Evolutionary conservation across 2,113 vertebrate species (phyloP).

Genomic region (Pseudorectes ferrugineus): DNA sequence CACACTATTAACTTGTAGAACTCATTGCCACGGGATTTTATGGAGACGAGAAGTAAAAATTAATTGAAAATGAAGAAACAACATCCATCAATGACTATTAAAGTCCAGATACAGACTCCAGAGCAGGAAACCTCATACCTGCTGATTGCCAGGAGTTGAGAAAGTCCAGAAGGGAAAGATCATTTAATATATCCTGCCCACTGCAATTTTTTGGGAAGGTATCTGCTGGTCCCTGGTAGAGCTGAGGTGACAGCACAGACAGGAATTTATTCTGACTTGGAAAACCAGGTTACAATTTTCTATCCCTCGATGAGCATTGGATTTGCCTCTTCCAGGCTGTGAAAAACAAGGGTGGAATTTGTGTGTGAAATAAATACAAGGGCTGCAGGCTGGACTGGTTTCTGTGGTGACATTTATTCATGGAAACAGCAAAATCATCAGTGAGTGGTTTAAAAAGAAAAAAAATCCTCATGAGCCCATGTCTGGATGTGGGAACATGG

Average conservation of each 20-base stretch:
- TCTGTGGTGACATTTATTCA: neutral
- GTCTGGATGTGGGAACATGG: neutral
- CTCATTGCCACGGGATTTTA: conserved; percentile 22
- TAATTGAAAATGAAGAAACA: conserved; percentile 28
- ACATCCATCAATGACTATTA: neutral
- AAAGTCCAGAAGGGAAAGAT: conserved; percentile 31
- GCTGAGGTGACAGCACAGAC: neutral
- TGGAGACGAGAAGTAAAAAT: neutral
- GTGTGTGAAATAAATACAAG: too few relatives aligned
- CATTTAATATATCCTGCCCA: neutral
- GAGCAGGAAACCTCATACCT: conserved; percentile 48
- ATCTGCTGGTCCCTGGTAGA: neutral
- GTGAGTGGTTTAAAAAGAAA: neutral
- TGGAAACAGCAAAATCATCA: neutral
- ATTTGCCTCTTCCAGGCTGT: neutral
- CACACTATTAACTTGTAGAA: neutral
- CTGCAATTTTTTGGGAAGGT: neutral
- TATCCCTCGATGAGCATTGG: neutral
- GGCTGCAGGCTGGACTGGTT: neutral
- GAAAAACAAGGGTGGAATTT: neutral
- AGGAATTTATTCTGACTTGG: neutral
- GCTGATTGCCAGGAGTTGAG: conserved; percentile 4
- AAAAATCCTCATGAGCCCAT: too few relatives aligned
- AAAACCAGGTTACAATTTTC: neutral
- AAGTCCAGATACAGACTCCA: conserved; percentile 22